Base-by-base conservation (phyloP, 2,797 vertebrate genomes). In the Rhodeus uyekii region DNA sequence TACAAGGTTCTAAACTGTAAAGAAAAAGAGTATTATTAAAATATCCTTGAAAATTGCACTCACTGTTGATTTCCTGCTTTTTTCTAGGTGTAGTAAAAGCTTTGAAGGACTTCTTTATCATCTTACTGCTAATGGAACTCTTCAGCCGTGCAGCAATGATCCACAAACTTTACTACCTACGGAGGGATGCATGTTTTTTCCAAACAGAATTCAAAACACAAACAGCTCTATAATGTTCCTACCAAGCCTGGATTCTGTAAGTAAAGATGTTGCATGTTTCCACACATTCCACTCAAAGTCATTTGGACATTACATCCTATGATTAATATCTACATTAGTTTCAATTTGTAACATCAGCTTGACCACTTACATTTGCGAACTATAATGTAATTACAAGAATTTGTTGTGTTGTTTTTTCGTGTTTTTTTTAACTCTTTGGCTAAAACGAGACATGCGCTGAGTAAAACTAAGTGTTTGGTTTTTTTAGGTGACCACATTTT, bases 141-240 rank as follows among this genome's bases (percentile, higher is more conserved):
- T 12, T 32, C 8, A 22, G 22, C 0, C 67, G 7, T 95, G 94
- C 67, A 53, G 85, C 46, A 88, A 85, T 78, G 86, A 90, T 60
- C 84, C 87, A 12, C 34, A 83, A 34, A 91, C 90, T 29, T 89
- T 89, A 2, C 24, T 91, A 73, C 90, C 92, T 22, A 86, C 86
- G 50, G 80, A 88, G 61, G 89, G 88, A 13, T 94, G 94, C 53
- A 68, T 60, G 27, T 94, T 94, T 85, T 80, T 92, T 77, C 92
- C 90, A 9, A 78, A 92, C 16, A 88, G 73, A 34, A 81, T 81
- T 2, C 93, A 93, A 88, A 87, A 69, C 12, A 72, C 89, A 80
- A 79, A 84, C 10, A 36, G 88, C 46, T 95, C 94, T 1, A 90
- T 94, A 88, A 94, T 93, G 92, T 93, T 89, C 83, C 88, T 89